phyloP scores from a whole-genome alignment of 2,888 invertebrate genomes.

The Diaperis boleti region DNA sequence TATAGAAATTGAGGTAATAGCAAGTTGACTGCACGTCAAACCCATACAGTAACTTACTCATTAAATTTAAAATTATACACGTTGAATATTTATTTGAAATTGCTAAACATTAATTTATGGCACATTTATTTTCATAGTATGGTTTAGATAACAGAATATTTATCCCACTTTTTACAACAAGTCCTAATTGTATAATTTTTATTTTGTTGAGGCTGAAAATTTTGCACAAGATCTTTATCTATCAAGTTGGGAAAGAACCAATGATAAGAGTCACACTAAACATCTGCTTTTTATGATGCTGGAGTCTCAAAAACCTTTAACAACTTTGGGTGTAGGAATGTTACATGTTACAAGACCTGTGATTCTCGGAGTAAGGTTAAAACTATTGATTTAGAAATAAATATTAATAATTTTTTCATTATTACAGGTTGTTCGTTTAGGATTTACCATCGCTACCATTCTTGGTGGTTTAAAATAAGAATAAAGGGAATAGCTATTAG shows the following conservation, averaged over 20 bases:
- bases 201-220: constrained; percentile 21
- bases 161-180: too few relatives aligned
- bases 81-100: too few relatives aligned
- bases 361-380: background rate
- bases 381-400: background rate
- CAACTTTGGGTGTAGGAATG: constrained; percentile 20
- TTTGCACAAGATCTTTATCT: constrained; percentile 9
- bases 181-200: background rate
- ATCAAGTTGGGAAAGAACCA: constrained; percentile 8
- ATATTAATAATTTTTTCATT: background rate
- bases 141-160: too few relatives aligned
- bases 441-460: constrained; percentile 20
- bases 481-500: too few relatives aligned
- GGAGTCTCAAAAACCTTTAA: constrained; percentile 11
- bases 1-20: constrained; percentile 9
- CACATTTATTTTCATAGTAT: too few relatives aligned
- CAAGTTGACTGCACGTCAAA: background rate
- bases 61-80: too few relatives aligned
- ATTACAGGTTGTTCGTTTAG: constrained; percentile 8
- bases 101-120: too few relatives aligned
- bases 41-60: too few relatives aligned
- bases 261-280: background rate
- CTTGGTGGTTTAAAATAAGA: constrained; percentile 15
- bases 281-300: constrained; percentile 25
- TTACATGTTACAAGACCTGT: constrained; percentile 13